phyloP scores from a whole-genome alignment of 2,888 invertebrate species.

The Spisula solida region DNA sequence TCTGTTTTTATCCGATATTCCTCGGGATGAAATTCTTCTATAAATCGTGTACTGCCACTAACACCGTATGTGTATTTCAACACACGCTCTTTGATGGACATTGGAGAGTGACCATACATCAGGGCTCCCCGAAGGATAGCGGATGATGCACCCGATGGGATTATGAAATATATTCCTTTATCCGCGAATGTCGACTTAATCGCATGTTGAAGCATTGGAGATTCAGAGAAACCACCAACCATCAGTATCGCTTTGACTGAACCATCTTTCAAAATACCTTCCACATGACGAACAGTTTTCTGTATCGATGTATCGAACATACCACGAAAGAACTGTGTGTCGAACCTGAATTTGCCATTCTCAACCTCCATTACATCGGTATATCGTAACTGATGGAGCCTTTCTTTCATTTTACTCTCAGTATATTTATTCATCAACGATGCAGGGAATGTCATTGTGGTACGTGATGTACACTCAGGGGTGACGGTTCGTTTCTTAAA shows the following conservation, averaged over 20 bases:
- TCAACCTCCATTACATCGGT: not conserved
- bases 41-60: not conserved
- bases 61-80: not conserved
- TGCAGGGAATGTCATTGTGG: conserved; percentile 26
- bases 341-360: not conserved
- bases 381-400: not conserved
- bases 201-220: conserved; percentile 31
- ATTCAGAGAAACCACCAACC: conserved; percentile 40
- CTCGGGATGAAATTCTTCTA: not conserved
- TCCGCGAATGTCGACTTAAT: not conserved
- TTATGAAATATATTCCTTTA: not conserved
- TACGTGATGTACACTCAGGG: not conserved
- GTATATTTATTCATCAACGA: conserved; percentile 10
- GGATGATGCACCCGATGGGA: not conserved
- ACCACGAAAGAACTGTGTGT: not conserved
- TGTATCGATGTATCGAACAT: not conserved
- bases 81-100: not conserved
- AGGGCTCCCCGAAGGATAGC: not conserved
- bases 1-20: not conserved
- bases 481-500: conserved; percentile 20
- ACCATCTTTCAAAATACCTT: not conserved
- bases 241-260: conserved; percentile 7
- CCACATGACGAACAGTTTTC: not conserved
- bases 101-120: not conserved
- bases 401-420: not conserved